Evolutionary conservation across 2,888 invertebrate species (phyloP).

Genomic region (Anthophora plumipes): DNA sequence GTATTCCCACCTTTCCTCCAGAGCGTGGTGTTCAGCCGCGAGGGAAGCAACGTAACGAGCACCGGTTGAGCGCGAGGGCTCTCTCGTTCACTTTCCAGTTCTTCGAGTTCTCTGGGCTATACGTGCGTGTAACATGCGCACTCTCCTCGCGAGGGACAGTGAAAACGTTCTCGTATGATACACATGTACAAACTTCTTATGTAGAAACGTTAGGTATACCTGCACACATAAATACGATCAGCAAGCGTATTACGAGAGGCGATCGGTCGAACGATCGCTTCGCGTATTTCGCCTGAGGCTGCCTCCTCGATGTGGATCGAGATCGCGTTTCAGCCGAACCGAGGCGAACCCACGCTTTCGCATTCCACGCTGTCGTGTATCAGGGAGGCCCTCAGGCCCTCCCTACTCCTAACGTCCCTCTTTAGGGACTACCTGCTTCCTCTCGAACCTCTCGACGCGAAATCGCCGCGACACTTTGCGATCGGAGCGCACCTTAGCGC

Average conservation of each 20-base stretch:
- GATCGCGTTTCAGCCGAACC: conserved; percentile 71
- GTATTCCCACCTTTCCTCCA: conserved; percentile 42
- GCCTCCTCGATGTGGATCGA: conserved; percentile 59
- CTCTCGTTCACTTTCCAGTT: conserved; percentile 70
- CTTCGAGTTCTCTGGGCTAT: conserved; percentile 39
- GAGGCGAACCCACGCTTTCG: conserved; percentile 73
- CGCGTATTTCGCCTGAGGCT: conserved; percentile 56
- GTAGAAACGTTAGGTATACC: conserved; percentile 7
- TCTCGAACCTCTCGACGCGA: conserved; percentile 10
- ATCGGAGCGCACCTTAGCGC: neutral
- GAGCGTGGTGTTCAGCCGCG: conserved; percentile 8
- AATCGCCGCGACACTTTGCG: conserved; percentile 44
- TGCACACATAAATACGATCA: conserved; percentile 36
- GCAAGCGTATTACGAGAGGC: conserved; percentile 57
- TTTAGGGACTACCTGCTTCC: conserved; percentile 64
- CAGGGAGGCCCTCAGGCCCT: conserved; percentile 44
- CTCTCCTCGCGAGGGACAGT: conserved; percentile 34
- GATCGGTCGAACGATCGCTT: conserved; percentile 57
- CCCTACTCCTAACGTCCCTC: conserved; percentile 23
- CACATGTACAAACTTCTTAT: neutral
- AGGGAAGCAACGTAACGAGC: conserved; percentile 53
- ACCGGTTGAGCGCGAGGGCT: conserved; percentile 33
- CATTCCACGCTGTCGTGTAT: conserved; percentile 65
- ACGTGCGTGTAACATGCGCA: conserved; percentile 53
- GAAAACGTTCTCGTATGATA: conserved; percentile 34